Evolutionary conservation across 2,888 invertebrate species (phyloP).

Genomic region (Tetheella fluctuosa): DNA sequence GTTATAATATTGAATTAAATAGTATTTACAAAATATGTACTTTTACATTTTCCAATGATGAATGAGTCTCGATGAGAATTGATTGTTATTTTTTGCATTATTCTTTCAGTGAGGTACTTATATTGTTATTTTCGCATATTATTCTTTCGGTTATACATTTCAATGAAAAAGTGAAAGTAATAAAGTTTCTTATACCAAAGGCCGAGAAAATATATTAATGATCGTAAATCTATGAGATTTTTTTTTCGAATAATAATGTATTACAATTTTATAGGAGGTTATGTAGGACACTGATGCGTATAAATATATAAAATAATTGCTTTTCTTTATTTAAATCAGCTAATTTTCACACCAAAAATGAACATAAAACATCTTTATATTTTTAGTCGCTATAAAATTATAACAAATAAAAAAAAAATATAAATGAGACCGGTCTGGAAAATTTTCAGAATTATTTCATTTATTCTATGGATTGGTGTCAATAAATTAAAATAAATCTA

Average conservation of each 20-base stretch:
- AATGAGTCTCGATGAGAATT: background rate
- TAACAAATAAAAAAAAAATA: no score
- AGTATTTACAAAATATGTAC: background rate
- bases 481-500: background rate
- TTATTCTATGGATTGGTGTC: background rate
- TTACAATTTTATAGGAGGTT: background rate
- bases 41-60: background rate
- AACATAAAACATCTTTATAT: no score
- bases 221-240: background rate
- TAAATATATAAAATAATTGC: constrained; percentile 4
- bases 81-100: no score
- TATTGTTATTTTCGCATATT: no score
- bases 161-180: no score
- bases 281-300: background rate
- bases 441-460: background rate
- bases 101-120: no score
- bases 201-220: background rate
- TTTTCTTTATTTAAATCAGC: background rate
- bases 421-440: no score
- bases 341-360: background rate
- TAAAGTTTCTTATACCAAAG: background rate
- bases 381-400: no score
- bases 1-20: no score
- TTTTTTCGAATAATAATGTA: background rate
- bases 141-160: no score